phyloP scores from a whole-genome alignment of 1,140 invertebrate genomes.

The Saccostrea cuccullata region DNA sequence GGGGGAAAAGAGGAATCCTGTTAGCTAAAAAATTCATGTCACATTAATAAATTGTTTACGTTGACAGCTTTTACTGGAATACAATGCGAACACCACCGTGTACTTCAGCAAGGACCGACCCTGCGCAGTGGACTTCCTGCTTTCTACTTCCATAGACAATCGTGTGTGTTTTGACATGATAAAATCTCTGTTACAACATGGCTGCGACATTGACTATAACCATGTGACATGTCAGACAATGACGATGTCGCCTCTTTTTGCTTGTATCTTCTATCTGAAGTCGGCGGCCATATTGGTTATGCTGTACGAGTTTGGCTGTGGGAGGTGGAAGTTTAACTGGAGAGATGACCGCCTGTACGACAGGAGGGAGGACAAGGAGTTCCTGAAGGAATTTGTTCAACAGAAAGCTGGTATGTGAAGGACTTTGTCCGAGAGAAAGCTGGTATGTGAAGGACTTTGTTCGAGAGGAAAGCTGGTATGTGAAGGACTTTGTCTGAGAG shows the following conservation, averaged over 20 bases:
- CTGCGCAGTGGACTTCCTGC: slow-evolving; percentile 17
- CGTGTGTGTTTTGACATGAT: slow-evolving; percentile 6
- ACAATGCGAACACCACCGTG: neutral
- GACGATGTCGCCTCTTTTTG: neutral
- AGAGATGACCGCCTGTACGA: neutral
- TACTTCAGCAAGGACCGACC: neutral
- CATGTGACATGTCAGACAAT: neutral
- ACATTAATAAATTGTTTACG: neutral
- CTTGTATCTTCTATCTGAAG: slow-evolving; percentile 11
- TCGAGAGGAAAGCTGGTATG: slow-evolving; percentile 6
- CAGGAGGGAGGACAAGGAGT: neutral
- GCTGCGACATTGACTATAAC: neutral
- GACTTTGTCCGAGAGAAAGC: neutral
- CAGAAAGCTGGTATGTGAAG: neutral
- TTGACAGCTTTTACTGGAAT: slow-evolving; percentile 15
- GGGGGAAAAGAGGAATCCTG: no score
- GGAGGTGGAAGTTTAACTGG: slow-evolving; percentile 13
- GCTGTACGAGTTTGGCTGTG: neutral
- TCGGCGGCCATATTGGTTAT: neutral
- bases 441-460: neutral
- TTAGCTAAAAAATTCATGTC: neutral
- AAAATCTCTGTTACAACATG: neutral
- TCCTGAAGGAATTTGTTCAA: neutral
- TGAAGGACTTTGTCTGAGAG: neutral
- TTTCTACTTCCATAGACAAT: neutral